Evolutionary conservation across 2,797 vertebrate genomes (phyloP).

Genomic region (Sebastes vulpes): DNA sequence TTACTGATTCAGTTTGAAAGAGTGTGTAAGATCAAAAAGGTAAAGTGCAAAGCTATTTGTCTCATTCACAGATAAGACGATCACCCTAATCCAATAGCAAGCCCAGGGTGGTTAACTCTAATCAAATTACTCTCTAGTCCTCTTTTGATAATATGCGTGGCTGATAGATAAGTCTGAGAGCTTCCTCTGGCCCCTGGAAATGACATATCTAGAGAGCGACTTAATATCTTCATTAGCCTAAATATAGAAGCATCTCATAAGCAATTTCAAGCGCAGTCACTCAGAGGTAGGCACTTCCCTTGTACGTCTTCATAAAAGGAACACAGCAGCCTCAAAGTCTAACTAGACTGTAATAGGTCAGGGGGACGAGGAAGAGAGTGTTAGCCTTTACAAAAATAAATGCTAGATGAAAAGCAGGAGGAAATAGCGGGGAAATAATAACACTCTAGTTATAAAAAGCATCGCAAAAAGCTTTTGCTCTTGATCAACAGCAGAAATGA

Average conservation of each 20-base stretch:
- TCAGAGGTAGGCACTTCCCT: constrained; percentile 64
- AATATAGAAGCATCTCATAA: constrained; percentile 77
- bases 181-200: constrained; percentile 70
- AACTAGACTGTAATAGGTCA: constrained; percentile 35
- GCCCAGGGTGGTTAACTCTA: constrained; percentile 71
- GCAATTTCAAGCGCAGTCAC: constrained; percentile 79
- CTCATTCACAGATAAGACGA: constrained; percentile 74
- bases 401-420: constrained; percentile 8
- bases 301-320: constrained; percentile 50
- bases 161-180: constrained; percentile 70
- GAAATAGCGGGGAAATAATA: constrained; percentile 45
- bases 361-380: constrained; percentile 12
- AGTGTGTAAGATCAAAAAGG: constrained; percentile 53
- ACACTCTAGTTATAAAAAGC: constrained; percentile 40
- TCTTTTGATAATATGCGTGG: constrained; percentile 70
- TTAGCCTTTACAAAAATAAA: constrained; percentile 50
- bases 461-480: constrained; percentile 41
- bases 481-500: constrained; percentile 58
- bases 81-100: constrained; percentile 70
- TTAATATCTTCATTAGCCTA: constrained; percentile 74
- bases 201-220: constrained; percentile 65
- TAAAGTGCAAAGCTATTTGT: constrained; percentile 71
- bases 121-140: constrained; percentile 75
- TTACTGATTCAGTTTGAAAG: constrained; percentile 36
- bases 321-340: constrained; percentile 26